Conservation (phyloP, 2,888 invertebrate species). For the Gnatocerus cornutus region DNA sequence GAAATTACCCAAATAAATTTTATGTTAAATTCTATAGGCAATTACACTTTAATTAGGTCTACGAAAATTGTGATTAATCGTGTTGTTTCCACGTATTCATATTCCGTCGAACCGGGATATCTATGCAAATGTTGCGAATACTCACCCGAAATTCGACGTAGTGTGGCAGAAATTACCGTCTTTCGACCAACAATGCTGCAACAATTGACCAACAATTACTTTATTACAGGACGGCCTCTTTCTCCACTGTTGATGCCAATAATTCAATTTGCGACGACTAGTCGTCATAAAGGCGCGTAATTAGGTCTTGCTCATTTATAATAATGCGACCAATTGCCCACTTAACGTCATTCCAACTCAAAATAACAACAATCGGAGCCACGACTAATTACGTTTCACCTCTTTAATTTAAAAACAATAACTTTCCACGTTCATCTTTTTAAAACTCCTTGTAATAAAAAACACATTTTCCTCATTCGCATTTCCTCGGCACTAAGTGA, state of each 20-base stretch:
- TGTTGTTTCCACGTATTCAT: conserved; percentile 44
- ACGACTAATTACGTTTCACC: too few species aligned
- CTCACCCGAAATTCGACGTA: conserved; percentile 5
- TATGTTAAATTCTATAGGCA: conserved; percentile 61
- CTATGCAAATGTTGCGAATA: conserved; percentile 39
- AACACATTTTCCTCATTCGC: conserved; percentile 6
- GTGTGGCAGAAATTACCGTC: background rate
- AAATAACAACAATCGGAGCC: conserved; percentile 5
- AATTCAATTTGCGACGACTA: conserved; percentile 20
- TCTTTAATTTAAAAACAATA: too few species aligned
- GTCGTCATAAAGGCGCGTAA: conserved; percentile 42
- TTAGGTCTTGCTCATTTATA: conserved; percentile 45
- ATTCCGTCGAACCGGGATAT: conserved; percentile 25
- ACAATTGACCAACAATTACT: conserved; percentile 37
- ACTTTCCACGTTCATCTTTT: too few species aligned
- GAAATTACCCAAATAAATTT: conserved; percentile 65
- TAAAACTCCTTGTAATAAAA: background rate
- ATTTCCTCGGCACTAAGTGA: conserved; percentile 2
- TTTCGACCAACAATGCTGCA: conserved; percentile 26
- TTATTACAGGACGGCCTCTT: conserved; percentile 30
- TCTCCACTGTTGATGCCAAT: background rate
- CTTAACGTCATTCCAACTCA: conserved; percentile 12
- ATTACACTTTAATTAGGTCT: conserved; percentile 62
- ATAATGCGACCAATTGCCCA: conserved; percentile 37
- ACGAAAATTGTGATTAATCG: conserved; percentile 47